phyloP scores from a whole-genome alignment of 1,140 invertebrate genomes.

The Daktulosphaira vitifoliae region DNA sequence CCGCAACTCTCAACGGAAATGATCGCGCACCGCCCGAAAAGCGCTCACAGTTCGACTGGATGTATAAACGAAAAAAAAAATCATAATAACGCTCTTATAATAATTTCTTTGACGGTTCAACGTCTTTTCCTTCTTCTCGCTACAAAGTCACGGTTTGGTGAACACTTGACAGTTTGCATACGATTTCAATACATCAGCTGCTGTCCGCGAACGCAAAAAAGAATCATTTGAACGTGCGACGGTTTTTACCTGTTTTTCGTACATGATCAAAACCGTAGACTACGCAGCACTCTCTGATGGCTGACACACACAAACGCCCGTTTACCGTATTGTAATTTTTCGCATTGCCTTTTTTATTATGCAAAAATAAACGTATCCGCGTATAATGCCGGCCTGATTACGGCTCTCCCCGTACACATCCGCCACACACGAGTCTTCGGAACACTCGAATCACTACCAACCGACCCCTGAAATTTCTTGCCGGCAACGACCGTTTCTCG shows the following conservation, averaged over 20 bases:
- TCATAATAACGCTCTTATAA: background rate
- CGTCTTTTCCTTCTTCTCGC: conserved; percentile 20
- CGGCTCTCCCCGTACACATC: background rate
- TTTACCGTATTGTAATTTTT: background rate
- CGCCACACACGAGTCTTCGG: background rate
- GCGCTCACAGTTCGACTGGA: background rate
- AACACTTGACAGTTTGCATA: conserved; percentile 31
- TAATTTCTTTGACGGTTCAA: conserved; percentile 28
- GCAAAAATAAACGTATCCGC: background rate
- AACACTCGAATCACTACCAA: conserved; percentile 19
- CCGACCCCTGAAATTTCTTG: conserved; percentile 16
- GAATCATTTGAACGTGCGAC: conserved; percentile 18
- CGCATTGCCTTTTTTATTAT: conserved; percentile 11
- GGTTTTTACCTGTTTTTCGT: conserved; percentile 29
- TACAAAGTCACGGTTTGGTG: conserved; percentile 28
- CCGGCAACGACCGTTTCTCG: conserved; percentile 1
- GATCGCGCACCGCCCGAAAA: too few species aligned
- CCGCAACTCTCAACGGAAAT: background rate
- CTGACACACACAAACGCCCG: too few species aligned
- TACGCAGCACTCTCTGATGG: too few species aligned
- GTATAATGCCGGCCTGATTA: conserved; percentile 23
- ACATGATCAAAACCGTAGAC: too few species aligned
- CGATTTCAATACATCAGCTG: conserved; percentile 27
- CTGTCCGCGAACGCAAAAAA: background rate
- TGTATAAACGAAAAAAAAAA: background rate